Conservation (phyloP, 2,797 vertebrate species). For the Ctenopoma multispine region DNA sequence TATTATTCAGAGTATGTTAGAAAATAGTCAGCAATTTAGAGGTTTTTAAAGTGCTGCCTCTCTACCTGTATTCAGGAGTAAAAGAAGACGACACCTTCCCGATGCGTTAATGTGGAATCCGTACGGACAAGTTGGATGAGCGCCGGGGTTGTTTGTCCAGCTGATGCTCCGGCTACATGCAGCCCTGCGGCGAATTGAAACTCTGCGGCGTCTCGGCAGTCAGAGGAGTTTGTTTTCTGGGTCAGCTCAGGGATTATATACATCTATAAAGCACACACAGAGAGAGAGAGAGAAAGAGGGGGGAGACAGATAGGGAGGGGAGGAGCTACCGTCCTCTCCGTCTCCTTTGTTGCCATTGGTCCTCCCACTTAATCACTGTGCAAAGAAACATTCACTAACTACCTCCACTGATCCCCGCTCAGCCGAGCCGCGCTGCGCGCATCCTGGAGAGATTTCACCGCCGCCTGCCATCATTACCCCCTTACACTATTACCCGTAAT, state of each 20-base stretch:
- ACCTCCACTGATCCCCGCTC: slow-evolving; percentile 53
- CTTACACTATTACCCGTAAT: slow-evolving; percentile 33
- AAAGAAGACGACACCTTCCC: slow-evolving; percentile 57
- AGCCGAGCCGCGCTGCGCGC: slow-evolving; percentile 19
- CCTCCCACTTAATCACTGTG: slow-evolving; percentile 80
- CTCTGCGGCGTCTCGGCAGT: slow-evolving; percentile 60
- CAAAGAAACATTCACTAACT: slow-evolving; percentile 74
- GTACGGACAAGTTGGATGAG: slow-evolving; percentile 58
- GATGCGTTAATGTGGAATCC: slow-evolving; percentile 39
- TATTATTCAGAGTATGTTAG: neutral
- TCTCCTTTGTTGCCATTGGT: slow-evolving; percentile 85
- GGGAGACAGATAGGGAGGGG: slow-evolving; percentile 58
- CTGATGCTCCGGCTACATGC: slow-evolving; percentile 74
- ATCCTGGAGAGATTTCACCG: slow-evolving; percentile 19
- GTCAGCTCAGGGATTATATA: slow-evolving; percentile 85
- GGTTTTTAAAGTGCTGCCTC: slow-evolving; percentile 20
- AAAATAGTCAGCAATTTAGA: slow-evolving; percentile 21
- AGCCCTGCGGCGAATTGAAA: slow-evolving; percentile 67
- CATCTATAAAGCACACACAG: slow-evolving; percentile 69
- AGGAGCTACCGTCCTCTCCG: slow-evolving; percentile 75
- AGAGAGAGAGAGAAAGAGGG: slow-evolving; percentile 19
- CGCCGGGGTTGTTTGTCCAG: slow-evolving; percentile 55
- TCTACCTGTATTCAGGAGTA: slow-evolving; percentile 19
- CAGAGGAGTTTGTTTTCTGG: slow-evolving; percentile 85
- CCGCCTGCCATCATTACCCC: slow-evolving; percentile 31